Base-by-base conservation (phyloP, 2,797 vertebrate genomes). In the Rhynchotus rufescens region DNA sequence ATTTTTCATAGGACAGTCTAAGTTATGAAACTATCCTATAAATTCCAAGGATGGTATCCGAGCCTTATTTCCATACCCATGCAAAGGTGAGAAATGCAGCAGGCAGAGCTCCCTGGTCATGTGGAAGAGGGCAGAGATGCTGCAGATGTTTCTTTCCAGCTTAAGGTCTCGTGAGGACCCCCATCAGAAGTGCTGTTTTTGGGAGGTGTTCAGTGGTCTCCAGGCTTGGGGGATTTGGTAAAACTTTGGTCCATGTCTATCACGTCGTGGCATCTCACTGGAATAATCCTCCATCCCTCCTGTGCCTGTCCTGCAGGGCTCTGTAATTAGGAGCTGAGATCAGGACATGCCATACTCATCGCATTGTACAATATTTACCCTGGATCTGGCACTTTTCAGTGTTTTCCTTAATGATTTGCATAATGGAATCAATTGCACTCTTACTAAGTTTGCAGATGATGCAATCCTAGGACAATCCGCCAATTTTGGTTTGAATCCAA, bases 81-180 rank as follows among this genome's bases (percentile, higher is more conserved):
- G 64, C 34, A 57, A 60, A 26, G 40, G 0, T 0, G 42, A 59
- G 9, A 16, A 16, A 74, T 1, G 13, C 3, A 79, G 10, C 28
- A 81, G 83, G 72, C 49, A 7, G 5, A 64, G 75, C 5, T 83
- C 22, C 7, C 28, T 75, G 25, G 8, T 19, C 81, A 57, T 42
- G 14, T 28, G 10, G 57, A 86, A 60, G 47, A 38, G 17, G 15
- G 23, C 22, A 68, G 2, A 65, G 54, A 57, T 86, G 26, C 45
- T 77, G 61, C 83, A 64, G 17, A 30, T 25, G 4, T 42, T 11
- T 20, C 21, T 42, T 89, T 80, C 80, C 26, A 28, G 38, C 47
- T 57, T 88, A 77, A 49, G 49, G 57, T 38, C 30, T 89, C 25
- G 9, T 12, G 17, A 65, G 56, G 40, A 77, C 6, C 3, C 9